Evolutionary conservation across 2,888 invertebrate species (phyloP).

Genomic region (Brachypalpus laphriformis): DNA sequence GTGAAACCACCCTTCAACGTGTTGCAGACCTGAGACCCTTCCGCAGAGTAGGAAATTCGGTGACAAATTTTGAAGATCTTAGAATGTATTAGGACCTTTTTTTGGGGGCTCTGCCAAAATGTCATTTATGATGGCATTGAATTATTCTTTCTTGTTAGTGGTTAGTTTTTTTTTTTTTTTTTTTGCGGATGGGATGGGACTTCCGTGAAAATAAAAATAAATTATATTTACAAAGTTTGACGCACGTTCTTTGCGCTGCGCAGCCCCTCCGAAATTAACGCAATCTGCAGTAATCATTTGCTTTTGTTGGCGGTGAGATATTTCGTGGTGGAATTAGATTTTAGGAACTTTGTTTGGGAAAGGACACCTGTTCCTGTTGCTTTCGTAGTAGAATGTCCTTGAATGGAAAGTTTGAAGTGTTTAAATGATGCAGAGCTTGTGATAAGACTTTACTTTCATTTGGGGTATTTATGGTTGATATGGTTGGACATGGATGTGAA

Average conservation of each 20-base stretch:
- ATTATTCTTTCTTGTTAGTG: constrained; percentile 57
- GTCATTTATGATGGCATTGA: constrained; percentile 64
- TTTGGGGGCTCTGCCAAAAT: constrained; percentile 39
- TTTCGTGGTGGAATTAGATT: constrained; percentile 60
- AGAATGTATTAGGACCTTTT: constrained; percentile 43
- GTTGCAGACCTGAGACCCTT: constrained; percentile 48
- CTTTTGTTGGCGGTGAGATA: constrained; percentile 62
- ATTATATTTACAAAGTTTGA: constrained; percentile 65
- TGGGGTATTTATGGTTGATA: too few species aligned
- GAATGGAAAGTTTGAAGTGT: neutral
- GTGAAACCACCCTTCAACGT: constrained; percentile 44
- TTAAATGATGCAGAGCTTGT: neutral
- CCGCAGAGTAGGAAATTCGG: constrained; percentile 31
- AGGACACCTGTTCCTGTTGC: constrained; percentile 19
- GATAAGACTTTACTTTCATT: neutral
- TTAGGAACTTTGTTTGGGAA: constrained; percentile 24
- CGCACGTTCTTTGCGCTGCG: constrained; percentile 32
- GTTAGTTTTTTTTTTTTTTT: constrained; percentile 10
- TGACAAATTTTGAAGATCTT: constrained; percentile 37
- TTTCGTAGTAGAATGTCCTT: neutral
- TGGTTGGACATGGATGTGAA: too few species aligned
- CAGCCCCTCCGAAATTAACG: constrained; percentile 52
- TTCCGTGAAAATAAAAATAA: constrained; percentile 68
- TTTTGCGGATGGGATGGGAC: neutral
- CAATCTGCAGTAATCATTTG: constrained; percentile 72